A percentile compares a stretch with the other conserved stretches of the same genome.
Conservation (phyloP, 92 coral and sea anemone genomes). For the Isaurus tuberculatus region DNA sequence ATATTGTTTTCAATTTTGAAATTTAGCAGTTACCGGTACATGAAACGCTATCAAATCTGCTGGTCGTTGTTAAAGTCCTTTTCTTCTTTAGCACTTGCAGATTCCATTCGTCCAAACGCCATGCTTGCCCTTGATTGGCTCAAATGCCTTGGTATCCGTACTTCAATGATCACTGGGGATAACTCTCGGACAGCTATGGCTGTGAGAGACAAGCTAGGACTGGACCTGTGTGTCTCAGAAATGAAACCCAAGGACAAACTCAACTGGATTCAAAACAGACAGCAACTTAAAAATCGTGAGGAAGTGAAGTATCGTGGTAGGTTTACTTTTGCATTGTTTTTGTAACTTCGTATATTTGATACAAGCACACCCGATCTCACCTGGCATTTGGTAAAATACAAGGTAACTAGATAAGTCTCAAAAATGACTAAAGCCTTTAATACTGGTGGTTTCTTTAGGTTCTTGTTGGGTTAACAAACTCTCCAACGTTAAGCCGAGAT, state of each 20-base stretch:
- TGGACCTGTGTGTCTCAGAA: constrained; percentile 90
- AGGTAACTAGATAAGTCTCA: no score
- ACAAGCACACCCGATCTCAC: no score
- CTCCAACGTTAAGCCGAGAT: no score
- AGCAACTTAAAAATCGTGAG: constrained; percentile 3
- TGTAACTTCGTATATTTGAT: no score
- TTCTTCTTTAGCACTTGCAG: constrained; percentile 77
- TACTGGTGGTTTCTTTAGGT: no score
- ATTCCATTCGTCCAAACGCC: constrained; percentile 85
- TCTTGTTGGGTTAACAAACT: no score
- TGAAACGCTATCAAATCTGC: neutral
- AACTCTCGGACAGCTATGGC: constrained; percentile 96
- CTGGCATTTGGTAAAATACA: no score
- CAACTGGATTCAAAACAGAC: constrained; percentile 81
- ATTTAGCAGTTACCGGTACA: neutral
- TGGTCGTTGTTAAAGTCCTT: neutral
- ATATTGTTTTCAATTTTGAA: no score
- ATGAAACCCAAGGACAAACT: constrained; percentile 98
- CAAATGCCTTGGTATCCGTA: constrained; percentile 79
- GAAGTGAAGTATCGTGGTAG: neutral
- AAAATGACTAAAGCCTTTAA: neutral
- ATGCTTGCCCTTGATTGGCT: constrained; percentile 78
- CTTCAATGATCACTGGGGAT: constrained; percentile 98
- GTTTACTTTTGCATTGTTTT: neutral
- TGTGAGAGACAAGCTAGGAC: constrained; percentile 78